Conservation (phyloP, 1,140 invertebrate genomes). For the Teleopsis dalmanni region DNA sequence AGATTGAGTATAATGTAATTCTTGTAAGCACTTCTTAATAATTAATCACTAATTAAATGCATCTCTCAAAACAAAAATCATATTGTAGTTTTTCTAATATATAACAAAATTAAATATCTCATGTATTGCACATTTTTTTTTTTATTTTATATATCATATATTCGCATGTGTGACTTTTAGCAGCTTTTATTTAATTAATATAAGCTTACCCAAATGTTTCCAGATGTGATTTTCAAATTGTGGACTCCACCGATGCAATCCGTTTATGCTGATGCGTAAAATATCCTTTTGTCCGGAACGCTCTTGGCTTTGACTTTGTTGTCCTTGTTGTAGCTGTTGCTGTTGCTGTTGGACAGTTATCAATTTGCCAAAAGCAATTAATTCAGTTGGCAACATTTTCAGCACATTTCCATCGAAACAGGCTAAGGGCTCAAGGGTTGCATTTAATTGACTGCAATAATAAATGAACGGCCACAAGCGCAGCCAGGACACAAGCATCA, state of each 20-base stretch:
- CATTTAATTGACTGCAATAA: slow-evolving; percentile 33
- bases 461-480: not conserved
- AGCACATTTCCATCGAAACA: slow-evolving; percentile 41
- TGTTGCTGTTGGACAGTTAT: slow-evolving; percentile 20
- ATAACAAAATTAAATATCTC: too few species aligned
- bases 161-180: too few species aligned
- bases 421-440: slow-evolving; percentile 32
- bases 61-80: too few species aligned
- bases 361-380: slow-evolving; percentile 44
- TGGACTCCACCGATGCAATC: slow-evolving; percentile 38
- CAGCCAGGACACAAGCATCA: too few species aligned
- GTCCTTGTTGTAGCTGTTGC: slow-evolving; percentile 5
- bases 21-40: too few species aligned
- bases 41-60: too few species aligned
- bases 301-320: slow-evolving; percentile 6
- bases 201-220: slow-evolving; percentile 44
- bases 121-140: too few species aligned
- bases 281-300: slow-evolving; percentile 30
- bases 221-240: slow-evolving; percentile 42
- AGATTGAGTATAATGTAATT: too few species aligned
- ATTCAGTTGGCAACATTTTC: slow-evolving; percentile 41
- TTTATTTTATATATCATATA: too few species aligned
- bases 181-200: too few species aligned
- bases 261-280: slow-evolving; percentile 38
- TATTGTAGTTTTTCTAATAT: too few species aligned